Evolutionary conservation across 2,888 invertebrate genomes (phyloP), one percentile per base, ranked within the genome.

Genomic region (Parnassius orleans): DNA sequence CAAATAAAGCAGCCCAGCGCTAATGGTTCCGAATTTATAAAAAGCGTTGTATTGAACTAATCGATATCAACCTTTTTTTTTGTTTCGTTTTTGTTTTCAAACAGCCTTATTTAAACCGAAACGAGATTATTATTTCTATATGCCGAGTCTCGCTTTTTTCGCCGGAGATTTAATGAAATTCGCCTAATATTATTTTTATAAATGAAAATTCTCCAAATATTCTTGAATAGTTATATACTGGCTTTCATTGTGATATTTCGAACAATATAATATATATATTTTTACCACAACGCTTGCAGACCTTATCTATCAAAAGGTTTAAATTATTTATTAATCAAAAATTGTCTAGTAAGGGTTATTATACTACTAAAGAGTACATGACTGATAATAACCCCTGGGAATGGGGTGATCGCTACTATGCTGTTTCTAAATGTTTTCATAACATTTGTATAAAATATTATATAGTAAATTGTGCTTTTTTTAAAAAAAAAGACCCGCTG

Each of bases 1-100:
- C 86, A 87, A 86, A 87, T 86, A 87, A 83, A 86, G 82, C 80
- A 83, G 82, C 79, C 72, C 72, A 70, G 70, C 74, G 76, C 81
- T 84, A 83, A 85, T 84, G 83, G 78, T 71, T 75, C 74, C 72
- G 79, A 79, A 80, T 81, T 80, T 77, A 73, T 76, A 78, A 82
- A 83, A 77, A 73, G 72, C 73, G 69, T 72, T 72, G 78, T 72
- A 77, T 77, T 70, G 75, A 76, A 76, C 76, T 83, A 81, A 85
- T 84, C 84, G 81, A 80, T 80, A 74, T 59, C 59, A 73, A 64
- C 67, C 65, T 66, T 66, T 60, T 65, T 65, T 65, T 63, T 63
- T 57, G n/a, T 61, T 66, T 66, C 59, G 66, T 65, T 65, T 63
- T 63, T 57, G n/a, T 61, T 61, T 52, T 51, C 15, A 47, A 60